Base-by-base conservation (phyloP, 2,888 invertebrate species). In the Polia nebulosa region DNA sequence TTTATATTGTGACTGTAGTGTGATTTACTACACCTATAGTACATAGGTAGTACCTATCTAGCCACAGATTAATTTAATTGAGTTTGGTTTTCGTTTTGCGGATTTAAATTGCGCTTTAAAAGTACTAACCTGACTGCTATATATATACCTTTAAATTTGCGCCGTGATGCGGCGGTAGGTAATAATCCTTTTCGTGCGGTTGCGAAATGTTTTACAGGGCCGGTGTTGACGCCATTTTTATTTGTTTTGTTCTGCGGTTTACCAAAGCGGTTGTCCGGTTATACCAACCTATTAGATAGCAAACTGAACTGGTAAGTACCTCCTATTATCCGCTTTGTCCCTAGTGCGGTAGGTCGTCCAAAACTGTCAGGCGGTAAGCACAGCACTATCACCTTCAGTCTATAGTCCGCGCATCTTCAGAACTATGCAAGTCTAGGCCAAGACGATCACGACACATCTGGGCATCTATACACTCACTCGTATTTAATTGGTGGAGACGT, bases 61-160 rank as follows among this genome's bases (percentile, higher is more conserved):
- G n/a, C 3, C 11, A 3, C 13, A 22, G 22, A 20, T 34, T 15
- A 58, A 34, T 20, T 45, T 22, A 11, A 41, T 25, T 22, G 13
- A 4, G n/a, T 57, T 39, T 25, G 4, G 13, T 34, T n/a, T 25
- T 59, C 1, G 11, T 32, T 58, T 29, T 41, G 39, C 29, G 25
- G 15, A n/a, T 32, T 44, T 34, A 56, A 25, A 52, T 52, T 39
- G 36, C 34, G 20, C 34, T 45, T 7, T 32, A 27, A 36, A 32
- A 4, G 5, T 11, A 41, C n/a, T 41, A 1, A 11, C 13, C 13
- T 34, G 32, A 3, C 11, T 47, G 20, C 27, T 36, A 32, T 36
- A 11, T n/a, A n/a, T n/a, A 62, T 49, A n/a, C n/a, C n/a, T 63
- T 63, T 39, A 63, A 39, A 41, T 60, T 39, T 11, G 25, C 49